Evolutionary conservation across 2,113 vertebrate genomes (phyloP), one percentile per base, ranked within the genome.

Genomic region (Ceratotherium simum): DNA sequence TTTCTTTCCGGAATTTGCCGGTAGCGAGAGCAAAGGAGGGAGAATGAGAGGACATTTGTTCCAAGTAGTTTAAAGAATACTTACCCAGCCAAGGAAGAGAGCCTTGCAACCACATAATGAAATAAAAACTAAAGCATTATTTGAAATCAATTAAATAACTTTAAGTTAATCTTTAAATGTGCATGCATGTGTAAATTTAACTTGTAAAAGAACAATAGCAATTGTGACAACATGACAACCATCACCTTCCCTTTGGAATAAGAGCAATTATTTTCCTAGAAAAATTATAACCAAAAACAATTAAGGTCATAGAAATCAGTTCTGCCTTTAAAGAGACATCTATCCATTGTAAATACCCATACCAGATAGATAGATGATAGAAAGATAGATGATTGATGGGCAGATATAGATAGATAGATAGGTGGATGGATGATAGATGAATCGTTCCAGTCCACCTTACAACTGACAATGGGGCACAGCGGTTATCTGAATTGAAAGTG

Each of bases 281-380:
- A 90, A 95, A 92, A 76, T 88, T 60, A 21, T 56, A 91, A 84
- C 27, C 29, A 8, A 83, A 94, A 94, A 31, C 84, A 88, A 81
- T 54, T 65, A 90, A 29, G 54, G 23, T 58, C 67, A 72, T 46
- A 89, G 81, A 91, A 97, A 97, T 93, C 93, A 93, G 81, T 39
- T 90, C 56, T 79, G 17, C 31, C 23, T 95, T 91, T 78, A 80
- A 88, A 85, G 39, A 97, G 79, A 94, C 65, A 90, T 48, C 81
- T 93, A 83, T 25, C 60, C 67, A n/a, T 58, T 65, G 56, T 78
- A 27, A 76, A 27, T 23, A 33, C 33, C 48, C 39, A 29, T 6
- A 36, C 25, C 9, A 81, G 65, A 88, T 3, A 79, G 20, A 51
- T 6, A 64, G 20, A 6, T 6, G 39, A 42, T 4, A 21, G 42